phyloP scores from a whole-genome alignment of 2,797 vertebrate genomes.

The Phataginus tetradactyla region DNA sequence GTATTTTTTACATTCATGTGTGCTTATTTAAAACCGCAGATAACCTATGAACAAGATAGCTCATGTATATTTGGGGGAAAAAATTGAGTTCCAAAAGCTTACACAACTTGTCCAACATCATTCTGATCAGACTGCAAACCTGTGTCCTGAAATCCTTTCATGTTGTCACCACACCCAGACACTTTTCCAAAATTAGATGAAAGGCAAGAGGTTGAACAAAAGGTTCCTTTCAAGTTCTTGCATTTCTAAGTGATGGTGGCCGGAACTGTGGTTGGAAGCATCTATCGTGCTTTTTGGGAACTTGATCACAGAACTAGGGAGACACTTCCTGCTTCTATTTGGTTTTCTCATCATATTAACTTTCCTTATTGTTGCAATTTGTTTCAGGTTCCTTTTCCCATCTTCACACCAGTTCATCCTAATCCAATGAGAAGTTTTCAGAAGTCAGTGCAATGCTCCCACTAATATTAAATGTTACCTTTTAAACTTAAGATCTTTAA shows the following conservation, averaged over 20 bases:
- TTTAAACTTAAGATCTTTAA: conserved; percentile 39
- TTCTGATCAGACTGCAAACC: background rate
- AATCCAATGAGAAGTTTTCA: background rate
- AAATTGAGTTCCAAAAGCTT: background rate
- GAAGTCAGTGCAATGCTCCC: background rate
- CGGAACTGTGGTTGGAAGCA: background rate
- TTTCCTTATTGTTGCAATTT: background rate
- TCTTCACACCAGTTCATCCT: background rate
- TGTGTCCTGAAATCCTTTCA: background rate
- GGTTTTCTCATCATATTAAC: background rate
- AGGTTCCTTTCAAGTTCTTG: background rate
- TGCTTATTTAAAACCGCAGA: conserved; percentile 21
- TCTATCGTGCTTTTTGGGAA: background rate
- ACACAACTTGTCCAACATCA: background rate
- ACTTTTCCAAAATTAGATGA: conserved; percentile 20
- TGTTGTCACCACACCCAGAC: background rate
- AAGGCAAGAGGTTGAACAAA: background rate
- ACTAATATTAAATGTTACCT: background rate
- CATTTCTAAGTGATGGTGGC: background rate
- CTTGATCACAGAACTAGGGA: background rate
- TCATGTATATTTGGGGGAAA: background rate
- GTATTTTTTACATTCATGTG: background rate
- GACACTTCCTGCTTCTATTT: background rate
- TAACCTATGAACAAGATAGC: background rate
- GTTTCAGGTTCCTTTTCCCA: background rate